phyloP scores from a whole-genome alignment of 2,797 vertebrate species.

The Bufotes viridis region DNA sequence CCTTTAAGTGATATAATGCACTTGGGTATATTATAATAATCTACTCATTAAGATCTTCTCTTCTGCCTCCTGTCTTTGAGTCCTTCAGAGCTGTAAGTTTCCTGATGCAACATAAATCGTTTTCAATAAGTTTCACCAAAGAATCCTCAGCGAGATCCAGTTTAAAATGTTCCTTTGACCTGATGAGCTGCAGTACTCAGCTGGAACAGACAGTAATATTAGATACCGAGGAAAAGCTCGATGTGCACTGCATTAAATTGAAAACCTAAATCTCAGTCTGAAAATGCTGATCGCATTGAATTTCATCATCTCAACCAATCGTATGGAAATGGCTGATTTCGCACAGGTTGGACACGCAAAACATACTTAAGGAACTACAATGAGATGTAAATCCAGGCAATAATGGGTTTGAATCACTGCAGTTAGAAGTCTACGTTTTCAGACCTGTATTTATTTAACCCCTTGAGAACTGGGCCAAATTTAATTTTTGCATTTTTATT shows the following conservation, averaged over 20 bases:
- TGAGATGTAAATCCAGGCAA: constrained; percentile 48
- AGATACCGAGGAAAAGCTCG: constrained; percentile 32
- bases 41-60: background rate
- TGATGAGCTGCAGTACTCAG: constrained; percentile 45
- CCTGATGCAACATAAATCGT: constrained; percentile 11
- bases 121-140: constrained; percentile 15
- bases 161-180: constrained; percentile 45
- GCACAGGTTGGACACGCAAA: constrained; percentile 49
- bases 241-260: constrained; percentile 47
- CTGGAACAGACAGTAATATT: constrained; percentile 53
- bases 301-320: constrained; percentile 50
- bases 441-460: constrained; percentile 21
- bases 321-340: constrained; percentile 53
- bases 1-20: constrained; percentile 28
- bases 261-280: constrained; percentile 51
- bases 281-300: constrained; percentile 53
- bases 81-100: background rate
- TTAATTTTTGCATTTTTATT: background rate
- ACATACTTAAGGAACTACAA: constrained; percentile 49
- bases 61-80: too few species aligned
- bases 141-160: constrained; percentile 9
- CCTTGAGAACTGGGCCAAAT: too few species aligned
- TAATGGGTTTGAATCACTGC: constrained; percentile 43
- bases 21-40: background rate
- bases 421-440: constrained; percentile 29